Evolutionary conservation across 2,888 invertebrate genomes (phyloP).

Genomic region (Brassicogethes aeneus): DNA sequence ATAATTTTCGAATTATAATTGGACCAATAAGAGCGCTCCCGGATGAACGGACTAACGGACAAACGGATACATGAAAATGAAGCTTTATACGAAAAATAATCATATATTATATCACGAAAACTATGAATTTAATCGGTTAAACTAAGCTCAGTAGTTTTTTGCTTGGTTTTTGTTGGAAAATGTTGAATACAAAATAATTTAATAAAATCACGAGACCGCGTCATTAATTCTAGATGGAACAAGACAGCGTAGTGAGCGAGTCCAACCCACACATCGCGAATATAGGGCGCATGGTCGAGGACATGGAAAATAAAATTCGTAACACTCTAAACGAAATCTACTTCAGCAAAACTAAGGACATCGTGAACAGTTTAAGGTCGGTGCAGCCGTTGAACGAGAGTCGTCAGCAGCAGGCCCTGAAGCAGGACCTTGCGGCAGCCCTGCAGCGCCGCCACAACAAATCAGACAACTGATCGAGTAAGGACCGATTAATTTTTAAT

Average conservation of each 20-base stretch:
- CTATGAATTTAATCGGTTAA: no score
- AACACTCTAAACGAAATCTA: slow-evolving; percentile 98
- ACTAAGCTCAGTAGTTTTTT: no score
- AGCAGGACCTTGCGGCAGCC: slow-evolving; percentile 77
- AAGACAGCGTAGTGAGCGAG: slow-evolving; percentile 84
- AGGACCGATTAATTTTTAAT: slow-evolving; percentile 20
- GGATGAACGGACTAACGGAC: no score
- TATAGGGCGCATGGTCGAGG: slow-evolving; percentile 98
- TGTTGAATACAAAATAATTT: no score
- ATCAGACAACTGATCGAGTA: slow-evolving; percentile 37
- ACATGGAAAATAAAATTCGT: slow-evolving; percentile 99
- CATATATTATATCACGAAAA: no score
- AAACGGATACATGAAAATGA: no score
- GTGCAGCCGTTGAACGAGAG: slow-evolving; percentile 80
- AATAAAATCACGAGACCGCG: no score
- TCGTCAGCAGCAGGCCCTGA: slow-evolving; percentile 72
- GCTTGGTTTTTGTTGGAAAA: no score
- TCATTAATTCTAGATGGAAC: no score
- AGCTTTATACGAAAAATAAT: no score
- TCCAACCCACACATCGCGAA: slow-evolving; percentile 96
- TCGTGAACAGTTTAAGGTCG: slow-evolving; percentile 76
- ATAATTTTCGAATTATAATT: no score
- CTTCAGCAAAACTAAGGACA: slow-evolving; percentile 98
- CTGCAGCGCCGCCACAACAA: slow-evolving; percentile 75
- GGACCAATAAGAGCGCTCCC: no score